Evolutionary conservation across 2,797 vertebrate genomes (phyloP).

Genomic region (Ceryle rudis): DNA sequence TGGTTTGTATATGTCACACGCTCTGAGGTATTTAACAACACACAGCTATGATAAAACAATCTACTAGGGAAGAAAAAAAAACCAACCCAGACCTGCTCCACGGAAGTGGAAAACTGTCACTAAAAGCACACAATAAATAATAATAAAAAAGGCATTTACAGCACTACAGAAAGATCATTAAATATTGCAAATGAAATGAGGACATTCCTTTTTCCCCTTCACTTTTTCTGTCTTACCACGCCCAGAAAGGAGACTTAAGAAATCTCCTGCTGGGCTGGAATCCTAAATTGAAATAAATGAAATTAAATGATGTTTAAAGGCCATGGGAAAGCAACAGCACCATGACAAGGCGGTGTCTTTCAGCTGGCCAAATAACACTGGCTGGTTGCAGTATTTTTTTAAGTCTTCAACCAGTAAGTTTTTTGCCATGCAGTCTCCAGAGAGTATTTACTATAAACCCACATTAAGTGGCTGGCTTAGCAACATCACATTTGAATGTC

Average conservation of each 20-base stretch:
- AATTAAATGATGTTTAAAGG: background rate
- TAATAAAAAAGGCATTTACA: background rate
- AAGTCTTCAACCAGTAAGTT: background rate
- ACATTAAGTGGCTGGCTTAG: background rate
- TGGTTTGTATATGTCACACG: conserved; percentile 25
- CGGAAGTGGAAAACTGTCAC: background rate
- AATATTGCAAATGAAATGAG: background rate
- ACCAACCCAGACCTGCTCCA: background rate
- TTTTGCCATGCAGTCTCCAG: background rate
- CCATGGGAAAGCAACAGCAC: conserved; percentile 7
- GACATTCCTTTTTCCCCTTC: background rate
- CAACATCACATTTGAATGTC: background rate
- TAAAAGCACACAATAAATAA: background rate
- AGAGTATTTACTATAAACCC: background rate
- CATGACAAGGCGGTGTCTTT: background rate
- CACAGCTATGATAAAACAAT: background rate
- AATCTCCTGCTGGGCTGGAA: background rate
- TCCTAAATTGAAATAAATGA: background rate
- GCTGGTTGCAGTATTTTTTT: background rate
- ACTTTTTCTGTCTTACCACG: background rate
- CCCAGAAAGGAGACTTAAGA: background rate
- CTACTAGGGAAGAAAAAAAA: background rate
- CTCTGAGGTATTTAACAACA: conserved; percentile 2
- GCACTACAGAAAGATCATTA: background rate
- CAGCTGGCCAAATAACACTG: background rate